A percentile compares a stretch with the other conserved stretches of the same genome.
phyloP scores from a whole-genome alignment of 64 coral and sea anemone genomes.

The Porites lutea region DNA sequence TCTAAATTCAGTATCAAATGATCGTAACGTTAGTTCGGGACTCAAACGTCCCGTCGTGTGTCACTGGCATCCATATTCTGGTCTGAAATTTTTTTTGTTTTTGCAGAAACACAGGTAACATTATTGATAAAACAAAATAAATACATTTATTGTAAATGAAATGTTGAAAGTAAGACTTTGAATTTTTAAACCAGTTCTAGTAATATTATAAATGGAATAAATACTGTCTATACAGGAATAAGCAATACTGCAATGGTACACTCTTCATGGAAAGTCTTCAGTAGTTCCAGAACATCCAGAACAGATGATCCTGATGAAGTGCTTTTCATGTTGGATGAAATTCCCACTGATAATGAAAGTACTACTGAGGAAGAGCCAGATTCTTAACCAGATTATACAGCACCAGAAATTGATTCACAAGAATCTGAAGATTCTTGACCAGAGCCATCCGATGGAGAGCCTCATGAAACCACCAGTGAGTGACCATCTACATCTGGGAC shows the following conservation, averaged over 20 bases:
- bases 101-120: not conserved
- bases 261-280: no score
- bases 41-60: not conserved
- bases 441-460: no score
- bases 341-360: no score
- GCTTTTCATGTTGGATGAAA: no score
- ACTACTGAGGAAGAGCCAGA: no score
- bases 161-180: not conserved
- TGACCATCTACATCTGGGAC: not conserved
- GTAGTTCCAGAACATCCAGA: no score
- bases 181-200: not conserved
- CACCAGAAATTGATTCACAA: no score
- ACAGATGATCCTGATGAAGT: no score
- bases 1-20: not conserved
- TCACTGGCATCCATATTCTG: not conserved
- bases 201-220: no score
- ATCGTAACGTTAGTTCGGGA: not conserved
- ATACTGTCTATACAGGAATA: not conserved
- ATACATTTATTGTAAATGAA: not conserved
- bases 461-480: no score
- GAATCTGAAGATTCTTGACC: no score
- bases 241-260: not conserved
- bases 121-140: not conserved
- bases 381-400: no score
- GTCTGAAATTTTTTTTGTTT: not conserved